These are phyloP conservation scores for Synchiropus splendidus DNA, from an alignment of 2,113 vertebrate genomes.

Conservation along the genomic window DNA sequence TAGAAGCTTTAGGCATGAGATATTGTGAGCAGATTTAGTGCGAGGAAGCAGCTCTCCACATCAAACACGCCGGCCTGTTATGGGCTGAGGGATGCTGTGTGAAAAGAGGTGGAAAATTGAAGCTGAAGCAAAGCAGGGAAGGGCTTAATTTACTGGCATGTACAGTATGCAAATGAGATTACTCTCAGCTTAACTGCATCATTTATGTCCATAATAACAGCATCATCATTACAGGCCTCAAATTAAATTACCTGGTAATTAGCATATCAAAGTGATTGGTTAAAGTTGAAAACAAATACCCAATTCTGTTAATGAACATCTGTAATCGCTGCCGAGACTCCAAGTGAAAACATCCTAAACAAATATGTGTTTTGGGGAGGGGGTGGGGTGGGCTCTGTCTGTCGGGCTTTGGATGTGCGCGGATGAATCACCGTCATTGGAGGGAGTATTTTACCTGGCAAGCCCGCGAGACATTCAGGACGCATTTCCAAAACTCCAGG, in stretches of 20 bases:
- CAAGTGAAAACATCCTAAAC: conserved; percentile 95
- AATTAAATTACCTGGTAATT: conserved; percentile 99
- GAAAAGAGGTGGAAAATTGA: conserved; percentile 99
- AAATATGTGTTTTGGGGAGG: conserved; percentile 84
- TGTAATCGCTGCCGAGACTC: conserved; percentile 93
- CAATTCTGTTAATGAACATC: conserved; percentile 99
- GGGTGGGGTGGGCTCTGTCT: conserved; percentile 63
- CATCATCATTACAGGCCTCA: conserved; percentile 99
- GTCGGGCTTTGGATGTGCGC: neutral
- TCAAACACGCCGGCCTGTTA: conserved; percentile 88
- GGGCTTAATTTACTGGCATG: conserved; percentile 99
- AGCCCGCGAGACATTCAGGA: conserved; percentile 55
- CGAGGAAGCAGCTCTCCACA: conserved; percentile 84
- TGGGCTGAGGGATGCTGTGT: conserved; percentile 87
- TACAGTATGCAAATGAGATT: conserved; percentile 99
- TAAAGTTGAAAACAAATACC: conserved; percentile 99
- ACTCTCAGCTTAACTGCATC: conserved; percentile 99
- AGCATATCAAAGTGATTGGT: conserved; percentile 99
- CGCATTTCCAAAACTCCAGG: conserved; percentile 62
- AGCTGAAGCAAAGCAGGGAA: conserved; percentile 89
- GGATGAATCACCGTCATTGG: conserved; percentile 3
- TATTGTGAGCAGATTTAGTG: conserved; percentile 85
- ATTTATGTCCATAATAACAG: conserved; percentile 99
- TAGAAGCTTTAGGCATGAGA: conserved; percentile 89
- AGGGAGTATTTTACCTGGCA: conserved; percentile 50